A percentile compares a stretch with the other conserved stretches of the same genome.
These are phyloP conservation scores for Nycteola revayana DNA, from an alignment of 2,888 invertebrate genomes.

Conservation along the genomic window DNA sequence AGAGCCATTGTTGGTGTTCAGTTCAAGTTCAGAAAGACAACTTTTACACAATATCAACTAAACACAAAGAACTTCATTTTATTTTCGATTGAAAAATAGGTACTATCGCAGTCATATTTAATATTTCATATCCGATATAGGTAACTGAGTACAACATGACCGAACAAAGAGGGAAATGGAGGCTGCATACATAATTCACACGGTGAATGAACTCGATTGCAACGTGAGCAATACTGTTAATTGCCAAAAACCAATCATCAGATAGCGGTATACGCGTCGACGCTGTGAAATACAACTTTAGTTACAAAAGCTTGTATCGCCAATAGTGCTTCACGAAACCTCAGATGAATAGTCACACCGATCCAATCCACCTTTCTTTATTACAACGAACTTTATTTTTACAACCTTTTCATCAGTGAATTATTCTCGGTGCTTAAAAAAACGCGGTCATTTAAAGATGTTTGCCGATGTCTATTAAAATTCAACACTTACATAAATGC, in stretches of 20 bases:
- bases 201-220: slow-evolving; percentile 77
- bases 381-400: slow-evolving; percentile 30
- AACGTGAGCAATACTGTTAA: slow-evolving; percentile 80
- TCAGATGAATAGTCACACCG: slow-evolving; percentile 27
- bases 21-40: too few relatives aligned
- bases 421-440: too few relatives aligned
- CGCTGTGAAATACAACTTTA: slow-evolving; percentile 77
- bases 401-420: slow-evolving; percentile 6
- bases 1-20: too few relatives aligned
- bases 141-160: slow-evolving; percentile 43
- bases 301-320: slow-evolving; percentile 62
- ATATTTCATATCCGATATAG: slow-evolving; percentile 30
- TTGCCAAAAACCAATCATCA: slow-evolving; percentile 83
- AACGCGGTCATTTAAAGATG: not conserved
- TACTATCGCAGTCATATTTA: slow-evolving; percentile 11
- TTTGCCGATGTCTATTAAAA: slow-evolving; percentile 37
- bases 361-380: slow-evolving; percentile 17
- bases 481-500: slow-evolving; percentile 33
- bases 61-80: too few relatives aligned
- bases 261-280: slow-evolving; percentile 74
- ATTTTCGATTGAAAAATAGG: too few relatives aligned
- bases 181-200: slow-evolving; percentile 79
- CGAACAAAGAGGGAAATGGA: slow-evolving; percentile 70
- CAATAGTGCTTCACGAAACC: slow-evolving; percentile 26
- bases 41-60: too few relatives aligned